phyloP scores from a whole-genome alignment of 1,140 invertebrate species.

The Bombus vancouverensis region DNA sequence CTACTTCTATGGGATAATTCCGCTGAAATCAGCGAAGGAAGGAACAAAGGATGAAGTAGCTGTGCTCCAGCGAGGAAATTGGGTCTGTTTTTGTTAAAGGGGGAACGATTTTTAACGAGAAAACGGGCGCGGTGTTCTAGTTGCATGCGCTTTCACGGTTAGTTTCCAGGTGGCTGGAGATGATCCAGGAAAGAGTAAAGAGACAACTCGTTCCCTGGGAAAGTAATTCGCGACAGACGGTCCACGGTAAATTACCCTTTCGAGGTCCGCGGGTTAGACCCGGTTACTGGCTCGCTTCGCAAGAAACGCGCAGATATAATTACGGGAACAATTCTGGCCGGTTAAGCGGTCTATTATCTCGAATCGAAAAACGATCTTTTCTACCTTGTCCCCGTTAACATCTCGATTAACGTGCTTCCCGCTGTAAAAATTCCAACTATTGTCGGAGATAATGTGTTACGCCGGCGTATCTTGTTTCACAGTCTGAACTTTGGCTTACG shows the following conservation, averaged over 20 bases:
- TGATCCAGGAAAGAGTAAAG: background rate
- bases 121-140: background rate
- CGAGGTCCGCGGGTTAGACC: background rate
- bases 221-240: slow-evolving; percentile 18
- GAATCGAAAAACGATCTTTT: background rate
- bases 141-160: slow-evolving; percentile 8
- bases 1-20: background rate
- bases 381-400: background rate
- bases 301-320: background rate
- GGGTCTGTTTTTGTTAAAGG: slow-evolving; percentile 25
- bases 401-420: background rate
- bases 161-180: slow-evolving; percentile 15
- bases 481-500: background rate
- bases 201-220: background rate
- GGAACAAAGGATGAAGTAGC: background rate
- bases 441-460: background rate
- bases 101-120: slow-evolving; percentile 18
- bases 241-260: slow-evolving; percentile 12
- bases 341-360: slow-evolving; percentile 7
- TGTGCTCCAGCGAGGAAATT: too few relatives aligned
- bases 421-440: background rate
- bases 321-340: background rate
- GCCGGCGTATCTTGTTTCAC: background rate
- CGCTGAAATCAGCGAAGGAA: slow-evolving; percentile 14
- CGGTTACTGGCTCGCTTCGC: too few relatives aligned